phyloP scores from a whole-genome alignment of 2,113 vertebrate genomes.

The Ardeotis arabs region DNA sequence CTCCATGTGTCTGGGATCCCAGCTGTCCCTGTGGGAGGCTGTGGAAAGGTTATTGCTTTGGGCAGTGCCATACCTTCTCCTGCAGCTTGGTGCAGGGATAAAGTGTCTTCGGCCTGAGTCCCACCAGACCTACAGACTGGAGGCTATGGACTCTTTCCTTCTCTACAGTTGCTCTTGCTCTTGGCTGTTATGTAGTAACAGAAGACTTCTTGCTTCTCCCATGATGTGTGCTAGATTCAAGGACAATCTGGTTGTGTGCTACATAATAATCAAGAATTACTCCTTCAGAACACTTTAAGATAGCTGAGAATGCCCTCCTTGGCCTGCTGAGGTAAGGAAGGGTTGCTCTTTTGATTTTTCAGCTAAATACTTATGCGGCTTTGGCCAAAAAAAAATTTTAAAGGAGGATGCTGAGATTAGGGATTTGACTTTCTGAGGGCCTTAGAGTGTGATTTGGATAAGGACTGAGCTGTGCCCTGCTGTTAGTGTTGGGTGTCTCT shows the following conservation, averaged over 20 bases:
- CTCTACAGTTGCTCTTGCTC: neutral
- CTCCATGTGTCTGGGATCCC: neutral
- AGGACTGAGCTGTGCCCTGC: neutral
- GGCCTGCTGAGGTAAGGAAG: slow-evolving; percentile 17
- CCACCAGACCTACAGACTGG: neutral
- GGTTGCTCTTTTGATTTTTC: neutral
- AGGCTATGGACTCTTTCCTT: neutral
- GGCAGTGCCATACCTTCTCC: neutral
- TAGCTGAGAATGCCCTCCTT: neutral
- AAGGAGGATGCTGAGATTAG: neutral
- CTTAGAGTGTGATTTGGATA: neutral
- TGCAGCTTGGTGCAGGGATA: neutral
- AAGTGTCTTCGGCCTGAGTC: neutral
- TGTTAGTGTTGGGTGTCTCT: neutral
- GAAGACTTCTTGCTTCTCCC: neutral
- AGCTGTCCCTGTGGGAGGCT: neutral
- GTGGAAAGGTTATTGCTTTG: neutral
- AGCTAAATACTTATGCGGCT: neutral
- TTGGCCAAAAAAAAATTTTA: neutral
- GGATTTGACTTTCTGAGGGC: neutral
- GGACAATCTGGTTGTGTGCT: neutral
- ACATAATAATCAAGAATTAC: neutral
- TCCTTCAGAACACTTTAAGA: slow-evolving; percentile 8
- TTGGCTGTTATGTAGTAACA: neutral
- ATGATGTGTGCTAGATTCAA: neutral